phyloP scores from a whole-genome alignment of 2,888 invertebrate genomes.

The Xylota sylvarum region DNA sequence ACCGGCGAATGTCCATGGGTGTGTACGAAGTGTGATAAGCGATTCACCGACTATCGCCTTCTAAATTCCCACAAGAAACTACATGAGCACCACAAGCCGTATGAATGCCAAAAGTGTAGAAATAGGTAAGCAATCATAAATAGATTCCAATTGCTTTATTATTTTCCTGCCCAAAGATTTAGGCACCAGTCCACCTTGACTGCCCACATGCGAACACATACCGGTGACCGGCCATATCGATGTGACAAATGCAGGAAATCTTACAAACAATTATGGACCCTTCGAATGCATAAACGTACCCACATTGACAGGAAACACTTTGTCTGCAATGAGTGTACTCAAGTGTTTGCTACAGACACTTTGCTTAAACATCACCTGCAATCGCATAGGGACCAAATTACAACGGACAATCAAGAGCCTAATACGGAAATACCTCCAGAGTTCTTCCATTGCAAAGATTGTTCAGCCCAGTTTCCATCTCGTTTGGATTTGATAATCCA shows the following conservation, averaged over 20 bases:
- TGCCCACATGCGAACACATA: constrained; percentile 30
- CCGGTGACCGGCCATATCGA: constrained; percentile 23
- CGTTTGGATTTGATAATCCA: constrained; percentile 48
- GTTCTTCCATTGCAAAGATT: constrained; percentile 52
- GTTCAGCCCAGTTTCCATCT: constrained; percentile 32
- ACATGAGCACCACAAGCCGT: constrained; percentile 2
- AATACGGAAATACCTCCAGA: constrained; percentile 3
- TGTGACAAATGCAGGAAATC: constrained; percentile 53
- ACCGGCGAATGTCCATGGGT: constrained; percentile 55
- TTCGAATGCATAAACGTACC: constrained; percentile 29
- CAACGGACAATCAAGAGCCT: background rate
- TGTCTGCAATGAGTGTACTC: constrained; percentile 30
- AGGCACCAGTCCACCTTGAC: constrained; percentile 37
- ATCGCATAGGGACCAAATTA: constrained; percentile 24
- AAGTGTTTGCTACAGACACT: constrained; percentile 13
- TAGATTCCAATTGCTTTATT: background rate
- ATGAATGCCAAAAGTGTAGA: constrained; percentile 23
- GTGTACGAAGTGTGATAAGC: constrained; percentile 29
- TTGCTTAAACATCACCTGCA: constrained; percentile 32
- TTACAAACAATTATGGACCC: constrained; percentile 39
- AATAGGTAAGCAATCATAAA: constrained; percentile 23
- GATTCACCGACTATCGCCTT: constrained; percentile 38
- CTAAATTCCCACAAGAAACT: constrained; percentile 43
- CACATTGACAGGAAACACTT: constrained; percentile 13
- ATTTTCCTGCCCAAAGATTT: constrained; percentile 8